phyloP scores from a whole-genome alignment of 2,888 invertebrate species.

The Heliothis peltigera region DNA sequence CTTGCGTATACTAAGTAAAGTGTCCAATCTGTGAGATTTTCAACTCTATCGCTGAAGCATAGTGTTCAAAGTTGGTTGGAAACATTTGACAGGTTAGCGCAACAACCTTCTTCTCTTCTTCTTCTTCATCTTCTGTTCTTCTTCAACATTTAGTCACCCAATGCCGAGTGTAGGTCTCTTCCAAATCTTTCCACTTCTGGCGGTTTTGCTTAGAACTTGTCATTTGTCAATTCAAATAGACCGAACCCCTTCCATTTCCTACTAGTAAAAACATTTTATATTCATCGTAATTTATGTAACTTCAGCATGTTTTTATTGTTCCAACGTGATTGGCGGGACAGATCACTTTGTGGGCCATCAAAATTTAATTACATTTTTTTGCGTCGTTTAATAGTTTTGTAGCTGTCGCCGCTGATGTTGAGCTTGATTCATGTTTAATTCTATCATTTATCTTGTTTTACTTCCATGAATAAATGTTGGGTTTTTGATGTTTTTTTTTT shows the following conservation, averaged over 20 bases:
- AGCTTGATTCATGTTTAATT: conserved; percentile 25
- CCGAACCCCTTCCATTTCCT: neutral
- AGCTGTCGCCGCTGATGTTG: conserved; percentile 6
- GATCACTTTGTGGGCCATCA: conserved; percentile 34
- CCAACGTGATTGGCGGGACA: conserved; percentile 47
- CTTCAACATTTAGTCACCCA: too few species aligned
- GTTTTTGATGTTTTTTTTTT: neutral
- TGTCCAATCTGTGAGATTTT: too few species aligned
- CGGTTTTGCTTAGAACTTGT: too few species aligned
- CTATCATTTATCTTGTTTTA: conserved; percentile 2
- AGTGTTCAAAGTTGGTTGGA: too few species aligned
- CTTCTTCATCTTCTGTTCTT: too few species aligned
- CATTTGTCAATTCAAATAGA: neutral
- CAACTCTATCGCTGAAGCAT: too few species aligned
- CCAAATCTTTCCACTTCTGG: too few species aligned
- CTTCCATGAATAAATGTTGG: neutral
- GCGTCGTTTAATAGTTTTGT: conserved; percentile 39
- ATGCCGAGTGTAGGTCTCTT: too few species aligned
- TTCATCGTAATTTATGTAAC: conserved; percentile 39
- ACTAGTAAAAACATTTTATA: conserved; percentile 33
- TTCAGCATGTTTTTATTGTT: conserved; percentile 46
- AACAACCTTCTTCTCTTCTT: too few species aligned
- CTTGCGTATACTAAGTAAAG: too few species aligned
- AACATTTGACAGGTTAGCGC: too few species aligned
- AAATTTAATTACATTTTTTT: conserved; percentile 46